These are phyloP conservation scores for Drosophila hawaiiensis DNA, from an alignment of 2,888 invertebrate species.

Conservation along the genomic window DNA sequence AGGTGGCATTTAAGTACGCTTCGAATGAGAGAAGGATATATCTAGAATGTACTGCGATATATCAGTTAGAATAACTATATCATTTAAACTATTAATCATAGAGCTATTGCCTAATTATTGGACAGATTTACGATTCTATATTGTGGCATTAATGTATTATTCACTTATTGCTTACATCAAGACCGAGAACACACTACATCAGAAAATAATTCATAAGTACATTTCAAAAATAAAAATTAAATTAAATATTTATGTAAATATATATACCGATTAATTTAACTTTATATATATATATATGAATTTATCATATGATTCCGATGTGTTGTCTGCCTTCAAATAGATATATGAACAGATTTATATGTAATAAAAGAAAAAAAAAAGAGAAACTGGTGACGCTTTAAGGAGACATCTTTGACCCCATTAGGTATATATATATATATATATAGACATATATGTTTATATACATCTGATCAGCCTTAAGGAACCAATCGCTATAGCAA, in stretches of 20 bases:
- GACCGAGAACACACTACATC: background rate
- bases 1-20: slow-evolving; percentile 4
- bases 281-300: background rate
- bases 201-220: background rate
- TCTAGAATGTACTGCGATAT: background rate
- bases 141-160: background rate
- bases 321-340: background rate
- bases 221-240: background rate
- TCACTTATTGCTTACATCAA: background rate
- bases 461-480: background rate
- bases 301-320: background rate
- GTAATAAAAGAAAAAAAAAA: background rate
- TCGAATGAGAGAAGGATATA: background rate
- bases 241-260: background rate
- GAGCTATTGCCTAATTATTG: background rate
- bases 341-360: background rate
- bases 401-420: background rate
- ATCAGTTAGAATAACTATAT: background rate
- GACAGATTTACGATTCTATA: background rate
- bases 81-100: background rate
- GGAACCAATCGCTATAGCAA: background rate
- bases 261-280: background rate
- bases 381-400: background rate
- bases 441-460: background rate
- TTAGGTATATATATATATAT: background rate